These are phyloP conservation scores for Bryconaethiops microstoma DNA, from an alignment of 2,797 vertebrate genomes.

Conservation along the genomic window DNA sequence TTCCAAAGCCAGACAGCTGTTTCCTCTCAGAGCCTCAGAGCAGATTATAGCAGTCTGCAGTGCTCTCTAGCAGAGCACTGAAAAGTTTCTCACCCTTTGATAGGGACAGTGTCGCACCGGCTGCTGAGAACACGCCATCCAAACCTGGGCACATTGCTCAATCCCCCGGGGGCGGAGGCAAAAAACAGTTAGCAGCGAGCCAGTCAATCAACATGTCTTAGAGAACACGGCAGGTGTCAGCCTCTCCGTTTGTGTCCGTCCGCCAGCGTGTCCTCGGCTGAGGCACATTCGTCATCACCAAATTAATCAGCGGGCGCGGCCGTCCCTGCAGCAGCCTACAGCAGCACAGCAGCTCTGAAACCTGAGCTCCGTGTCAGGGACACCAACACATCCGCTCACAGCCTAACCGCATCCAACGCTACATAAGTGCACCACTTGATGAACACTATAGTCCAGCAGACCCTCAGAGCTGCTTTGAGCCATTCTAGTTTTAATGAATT, in stretches of 20 bases:
- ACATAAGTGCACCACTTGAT: slow-evolving; percentile 22
- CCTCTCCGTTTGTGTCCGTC: slow-evolving; percentile 65
- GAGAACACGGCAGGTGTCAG: slow-evolving; percentile 78
- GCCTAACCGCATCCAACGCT: slow-evolving; percentile 44
- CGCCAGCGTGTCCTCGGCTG: slow-evolving; percentile 76
- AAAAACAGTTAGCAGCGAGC: slow-evolving; percentile 68
- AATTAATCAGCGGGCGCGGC: slow-evolving; percentile 78
- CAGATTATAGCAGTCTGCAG: slow-evolving; percentile 47
- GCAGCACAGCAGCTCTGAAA: slow-evolving; percentile 71
- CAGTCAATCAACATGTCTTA: slow-evolving; percentile 77
- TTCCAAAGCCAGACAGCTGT: slow-evolving; percentile 68
- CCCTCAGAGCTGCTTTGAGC: slow-evolving; percentile 17
- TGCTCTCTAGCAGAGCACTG: slow-evolving; percentile 46
- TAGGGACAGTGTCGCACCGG: slow-evolving; percentile 60
- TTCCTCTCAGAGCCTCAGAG: slow-evolving; percentile 58
- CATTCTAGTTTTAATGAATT: slow-evolving; percentile 21
- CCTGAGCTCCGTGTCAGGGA: slow-evolving; percentile 70
- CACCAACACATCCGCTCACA: slow-evolving; percentile 67
- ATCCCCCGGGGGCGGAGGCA: slow-evolving; percentile 71
- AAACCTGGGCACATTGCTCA: slow-evolving; percentile 72
- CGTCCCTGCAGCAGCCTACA: slow-evolving; percentile 68
- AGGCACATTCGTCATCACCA: slow-evolving; percentile 82
- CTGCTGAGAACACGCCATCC: slow-evolving; percentile 71
- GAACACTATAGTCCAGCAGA: slow-evolving; percentile 24
- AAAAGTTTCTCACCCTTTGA: slow-evolving; percentile 57